Percentiles rank a stretch among this genome's conserved stretches.
phyloP scores from a whole-genome alignment of 2,797 vertebrate genomes.

The Bovichtus variegatus region DNA sequence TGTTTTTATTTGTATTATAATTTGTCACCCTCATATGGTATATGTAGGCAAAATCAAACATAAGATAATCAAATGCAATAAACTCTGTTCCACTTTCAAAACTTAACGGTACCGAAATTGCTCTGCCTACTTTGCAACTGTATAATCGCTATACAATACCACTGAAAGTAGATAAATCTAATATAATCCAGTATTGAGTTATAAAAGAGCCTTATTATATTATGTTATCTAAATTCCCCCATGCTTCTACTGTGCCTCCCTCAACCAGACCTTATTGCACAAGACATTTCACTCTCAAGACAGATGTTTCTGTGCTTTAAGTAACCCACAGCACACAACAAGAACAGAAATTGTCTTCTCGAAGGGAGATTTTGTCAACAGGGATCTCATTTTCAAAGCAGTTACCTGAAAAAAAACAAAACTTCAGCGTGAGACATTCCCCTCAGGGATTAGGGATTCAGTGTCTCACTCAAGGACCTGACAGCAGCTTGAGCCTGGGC shows the following conservation, averaged over 20 bases:
- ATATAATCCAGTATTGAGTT: not conserved
- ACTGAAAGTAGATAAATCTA: not conserved
- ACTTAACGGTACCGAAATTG: slow-evolving; percentile 5
- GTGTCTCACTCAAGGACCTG: slow-evolving; percentile 38
- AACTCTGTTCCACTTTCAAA: too few relatives aligned
- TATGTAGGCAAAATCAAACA: too few relatives aligned
- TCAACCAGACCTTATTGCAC: not conserved
- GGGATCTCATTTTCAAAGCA: slow-evolving; percentile 60
- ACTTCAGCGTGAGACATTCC: slow-evolving; percentile 42
- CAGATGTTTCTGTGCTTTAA: slow-evolving; percentile 30
- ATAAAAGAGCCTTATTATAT: not conserved
- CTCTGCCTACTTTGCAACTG: slow-evolving; percentile 4
- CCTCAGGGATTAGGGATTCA: slow-evolving; percentile 44
- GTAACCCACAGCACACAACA: slow-evolving; percentile 28
- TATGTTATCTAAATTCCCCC: not conserved
- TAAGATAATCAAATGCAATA: too few relatives aligned
- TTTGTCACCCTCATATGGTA: too few relatives aligned
- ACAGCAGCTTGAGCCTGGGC: slow-evolving; percentile 33
- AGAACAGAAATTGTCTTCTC: slow-evolving; percentile 33
- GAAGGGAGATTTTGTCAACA: slow-evolving; percentile 36
- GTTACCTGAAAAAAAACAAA: slow-evolving; percentile 41
- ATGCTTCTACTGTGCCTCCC: not conserved
- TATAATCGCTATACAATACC: not conserved
- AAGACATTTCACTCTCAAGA: slow-evolving; percentile 10
- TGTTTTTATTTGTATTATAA: too few relatives aligned